Base-by-base conservation (phyloP, 2,797 vertebrate genomes). In the Petrocephalus sullivani region DNA sequence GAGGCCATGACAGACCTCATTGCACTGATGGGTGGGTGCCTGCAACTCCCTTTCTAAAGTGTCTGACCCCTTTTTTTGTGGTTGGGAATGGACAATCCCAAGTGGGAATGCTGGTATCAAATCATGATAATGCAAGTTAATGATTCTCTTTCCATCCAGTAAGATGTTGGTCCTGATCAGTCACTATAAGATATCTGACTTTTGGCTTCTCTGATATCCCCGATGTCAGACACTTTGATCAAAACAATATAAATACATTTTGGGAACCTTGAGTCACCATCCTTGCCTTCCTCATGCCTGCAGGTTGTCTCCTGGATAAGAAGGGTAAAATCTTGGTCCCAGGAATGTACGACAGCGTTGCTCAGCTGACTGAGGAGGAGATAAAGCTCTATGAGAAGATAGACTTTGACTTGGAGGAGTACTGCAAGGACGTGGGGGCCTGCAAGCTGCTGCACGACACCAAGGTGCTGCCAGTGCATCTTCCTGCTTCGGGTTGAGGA, bases 1-100 rank as follows among this genome's bases (percentile, higher is more conserved):
- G 98, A 99, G 91, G 98, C 98, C 88, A 99, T 99, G 98, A 97
- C 96, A 0, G 98, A 99, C 91, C 97, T 99, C 60, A 96, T 99
- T 78, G 9, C 93, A 57, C 93, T 99, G 28, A 97, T 99, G 98
- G 97, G 98, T 94, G 94, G 96, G 93, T 89, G 49, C 16, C 93
- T 3, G 83, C 12, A 88, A 46, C 71, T 7, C 1, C 1, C 37
- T 78, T 46, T 46, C 71, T 6, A 28, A 5, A 12, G 53, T 10
- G 83, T 86, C 56, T 57, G 53, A 6, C 23, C 57, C 23, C 49
- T 56, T 53, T 83, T 71, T 9, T 83, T 78, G 71, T 8, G 71
- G 71, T n/a, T 9, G 37, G 49, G 4, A 23, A 51, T 53, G 10
- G 21, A 64, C 49, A 51, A 19, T 64, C 16, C 16, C 6, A 23